A percentile compares a stretch with the other conserved stretches of the same genome.
phyloP scores from a whole-genome alignment of 2,113 vertebrate genomes.

The Lamprologus callipterus region DNA sequence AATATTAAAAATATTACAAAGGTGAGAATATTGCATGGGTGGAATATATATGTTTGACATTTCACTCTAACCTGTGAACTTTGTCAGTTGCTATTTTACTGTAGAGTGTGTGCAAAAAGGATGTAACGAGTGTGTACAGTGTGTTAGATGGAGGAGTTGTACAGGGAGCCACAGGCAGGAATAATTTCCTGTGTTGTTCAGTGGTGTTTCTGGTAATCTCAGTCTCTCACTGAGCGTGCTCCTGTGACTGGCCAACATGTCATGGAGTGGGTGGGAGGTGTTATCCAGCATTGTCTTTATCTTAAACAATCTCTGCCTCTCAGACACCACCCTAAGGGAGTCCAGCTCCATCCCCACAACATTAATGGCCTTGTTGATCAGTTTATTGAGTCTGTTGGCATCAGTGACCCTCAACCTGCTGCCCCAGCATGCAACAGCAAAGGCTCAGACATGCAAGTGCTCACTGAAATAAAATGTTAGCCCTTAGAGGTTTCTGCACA shows the following conservation, averaged over 20 bases:
- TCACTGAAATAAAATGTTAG: neutral
- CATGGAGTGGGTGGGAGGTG: neutral
- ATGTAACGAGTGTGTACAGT: neutral
- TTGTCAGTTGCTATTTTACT: neutral
- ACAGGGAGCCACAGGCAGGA: fast-evolving
- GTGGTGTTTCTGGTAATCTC: neutral
- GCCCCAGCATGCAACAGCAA: neutral
- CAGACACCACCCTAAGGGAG: fast-evolving
- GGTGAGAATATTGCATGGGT: neutral
- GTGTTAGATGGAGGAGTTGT: neutral
- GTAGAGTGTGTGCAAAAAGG: neutral
- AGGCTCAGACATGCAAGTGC: neutral
- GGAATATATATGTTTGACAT: neutral
- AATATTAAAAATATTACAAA: neutral
- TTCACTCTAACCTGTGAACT: neutral
- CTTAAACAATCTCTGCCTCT: neutral
- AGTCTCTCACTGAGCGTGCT: fast-evolving
- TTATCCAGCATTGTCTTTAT: neutral
- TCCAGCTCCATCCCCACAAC: neutral
- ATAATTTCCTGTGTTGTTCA: neutral
- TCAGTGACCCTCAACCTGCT: neutral
- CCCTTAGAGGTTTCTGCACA: fast-evolving
- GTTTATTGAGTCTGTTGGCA: neutral
- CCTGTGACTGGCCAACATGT: neutral
- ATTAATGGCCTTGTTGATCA: neutral